phyloP scores from a whole-genome alignment of 1,140 invertebrate species.

The Drosophila sulfurigaster region DNA sequence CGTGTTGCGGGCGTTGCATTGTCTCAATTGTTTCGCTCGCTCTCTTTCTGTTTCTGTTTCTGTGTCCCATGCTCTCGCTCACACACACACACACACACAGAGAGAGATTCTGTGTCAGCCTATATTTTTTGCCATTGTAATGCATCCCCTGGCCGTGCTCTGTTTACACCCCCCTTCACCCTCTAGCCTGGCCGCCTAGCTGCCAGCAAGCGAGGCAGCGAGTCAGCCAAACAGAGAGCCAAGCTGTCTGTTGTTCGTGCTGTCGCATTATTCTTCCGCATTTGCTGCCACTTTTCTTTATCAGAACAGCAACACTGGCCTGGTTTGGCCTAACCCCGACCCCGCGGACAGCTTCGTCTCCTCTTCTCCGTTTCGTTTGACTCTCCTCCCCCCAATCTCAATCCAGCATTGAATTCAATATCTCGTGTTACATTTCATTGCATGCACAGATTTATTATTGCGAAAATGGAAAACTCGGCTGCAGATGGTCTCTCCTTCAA shows the following conservation, averaged over 20 bases:
- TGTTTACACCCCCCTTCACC: background rate
- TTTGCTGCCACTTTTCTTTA: conserved; percentile 83
- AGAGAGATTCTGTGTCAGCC: conserved; percentile 38
- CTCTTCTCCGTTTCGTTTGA: background rate
- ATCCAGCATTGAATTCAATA: conserved; percentile 77
- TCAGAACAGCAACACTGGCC: conserved; percentile 57
- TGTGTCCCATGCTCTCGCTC: background rate
- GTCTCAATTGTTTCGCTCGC: conserved; percentile 44
- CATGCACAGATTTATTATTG: conserved; percentile 80
- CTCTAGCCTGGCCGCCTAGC: conserved; percentile 8
- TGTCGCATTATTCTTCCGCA: conserved; percentile 83
- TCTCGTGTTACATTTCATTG: conserved; percentile 84
- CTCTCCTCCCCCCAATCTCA: background rate
- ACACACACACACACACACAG: background rate
- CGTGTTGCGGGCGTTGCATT: conserved; percentile 78
- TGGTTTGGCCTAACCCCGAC: conserved; percentile 49
- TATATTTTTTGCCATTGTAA: conserved; percentile 71
- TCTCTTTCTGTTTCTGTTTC: background rate
- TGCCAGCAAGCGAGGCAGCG: conserved; percentile 24
- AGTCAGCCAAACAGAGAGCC: background rate
- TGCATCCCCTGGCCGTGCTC: conserved; percentile 20
- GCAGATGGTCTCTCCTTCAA: conserved; percentile 49
- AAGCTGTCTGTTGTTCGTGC: conserved; percentile 71
- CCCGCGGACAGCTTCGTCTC: background rate
- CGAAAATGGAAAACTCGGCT: conserved; percentile 60